A percentile compares a stretch with the other conserved stretches of the same genome.
Conservation (phyloP, 2,888 invertebrate species). For the Chrysopilus asiliformis region DNA sequence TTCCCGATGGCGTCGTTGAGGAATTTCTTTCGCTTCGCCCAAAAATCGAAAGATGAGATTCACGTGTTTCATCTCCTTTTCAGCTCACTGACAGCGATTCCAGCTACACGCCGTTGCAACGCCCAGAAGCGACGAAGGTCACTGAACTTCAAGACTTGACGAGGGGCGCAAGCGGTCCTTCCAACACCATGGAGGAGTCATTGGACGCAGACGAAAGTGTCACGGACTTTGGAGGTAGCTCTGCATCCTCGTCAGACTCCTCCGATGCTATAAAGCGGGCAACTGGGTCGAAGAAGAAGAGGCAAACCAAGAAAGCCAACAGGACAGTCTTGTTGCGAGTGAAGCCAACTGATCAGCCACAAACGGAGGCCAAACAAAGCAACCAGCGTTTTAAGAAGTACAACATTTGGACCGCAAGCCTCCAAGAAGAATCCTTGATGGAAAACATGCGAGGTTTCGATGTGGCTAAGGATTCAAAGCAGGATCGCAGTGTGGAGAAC, state of each 20-base stretch:
- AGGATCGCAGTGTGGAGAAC: constrained; percentile 57
- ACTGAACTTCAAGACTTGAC: too few species aligned
- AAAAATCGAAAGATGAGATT: too few species aligned
- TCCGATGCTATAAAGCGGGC: too few species aligned
- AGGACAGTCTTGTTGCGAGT: neutral
- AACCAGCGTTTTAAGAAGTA: constrained; percentile 45
- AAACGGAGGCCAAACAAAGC: constrained; percentile 13
- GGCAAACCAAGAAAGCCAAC: neutral
- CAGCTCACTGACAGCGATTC: neutral
- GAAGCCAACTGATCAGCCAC: constrained; percentile 26
- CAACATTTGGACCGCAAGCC: constrained; percentile 59
- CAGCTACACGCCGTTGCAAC: neutral
- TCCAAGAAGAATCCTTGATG: constrained; percentile 67
- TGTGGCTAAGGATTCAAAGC: constrained; percentile 49
- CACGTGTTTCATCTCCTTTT: too few species aligned
- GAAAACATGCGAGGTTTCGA: constrained; percentile 67
- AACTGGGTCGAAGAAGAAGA: neutral
- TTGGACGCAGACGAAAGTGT: neutral
- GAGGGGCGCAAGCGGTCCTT: neutral
- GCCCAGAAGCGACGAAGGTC: too few species aligned
- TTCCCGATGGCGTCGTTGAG: too few species aligned
- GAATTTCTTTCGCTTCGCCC: too few species aligned
- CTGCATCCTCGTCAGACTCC: neutral
- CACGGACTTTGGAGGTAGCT: neutral
- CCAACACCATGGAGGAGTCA: neutral